Conservation (phyloP, 2,113 vertebrate genomes). For the Lonchura striata region DNA sequence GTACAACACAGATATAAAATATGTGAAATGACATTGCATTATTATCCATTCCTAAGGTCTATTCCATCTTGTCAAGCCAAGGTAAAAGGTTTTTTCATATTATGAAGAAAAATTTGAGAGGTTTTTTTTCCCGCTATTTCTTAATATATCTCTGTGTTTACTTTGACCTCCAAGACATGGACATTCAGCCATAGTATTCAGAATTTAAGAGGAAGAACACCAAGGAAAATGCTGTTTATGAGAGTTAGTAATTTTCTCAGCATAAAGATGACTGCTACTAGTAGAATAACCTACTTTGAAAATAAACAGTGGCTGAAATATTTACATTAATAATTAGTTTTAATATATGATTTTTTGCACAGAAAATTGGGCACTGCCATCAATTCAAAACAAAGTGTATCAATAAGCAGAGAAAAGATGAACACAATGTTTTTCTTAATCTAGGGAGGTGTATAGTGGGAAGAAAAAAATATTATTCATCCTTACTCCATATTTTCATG, state of each 20-base stretch:
- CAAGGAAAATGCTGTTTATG: not conserved
- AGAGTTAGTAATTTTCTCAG: not conserved
- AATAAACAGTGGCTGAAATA: not conserved
- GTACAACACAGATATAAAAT: not conserved
- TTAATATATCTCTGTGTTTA: not conserved
- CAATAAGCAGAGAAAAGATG: not conserved
- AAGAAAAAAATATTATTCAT: not conserved
- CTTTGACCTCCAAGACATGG: not conserved
- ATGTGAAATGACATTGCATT: not conserved
- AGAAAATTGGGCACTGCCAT: not conserved
- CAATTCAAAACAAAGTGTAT: not conserved
- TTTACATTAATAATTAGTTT: not conserved
- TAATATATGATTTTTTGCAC: not conserved
- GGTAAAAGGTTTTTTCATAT: not conserved
- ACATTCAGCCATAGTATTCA: accelerated
- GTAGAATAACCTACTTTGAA: not conserved
- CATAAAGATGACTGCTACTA: not conserved
- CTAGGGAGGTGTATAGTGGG: not conserved
- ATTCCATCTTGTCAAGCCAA: not conserved
- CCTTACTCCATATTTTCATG: not conserved
- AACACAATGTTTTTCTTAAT: not conserved
- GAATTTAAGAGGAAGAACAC: not conserved
- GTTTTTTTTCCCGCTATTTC: not conserved
- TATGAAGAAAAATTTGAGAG: not conserved
- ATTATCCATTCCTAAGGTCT: not conserved